phyloP scores from a whole-genome alignment of 2,113 vertebrate species.

The Aphyosemion australe region DNA sequence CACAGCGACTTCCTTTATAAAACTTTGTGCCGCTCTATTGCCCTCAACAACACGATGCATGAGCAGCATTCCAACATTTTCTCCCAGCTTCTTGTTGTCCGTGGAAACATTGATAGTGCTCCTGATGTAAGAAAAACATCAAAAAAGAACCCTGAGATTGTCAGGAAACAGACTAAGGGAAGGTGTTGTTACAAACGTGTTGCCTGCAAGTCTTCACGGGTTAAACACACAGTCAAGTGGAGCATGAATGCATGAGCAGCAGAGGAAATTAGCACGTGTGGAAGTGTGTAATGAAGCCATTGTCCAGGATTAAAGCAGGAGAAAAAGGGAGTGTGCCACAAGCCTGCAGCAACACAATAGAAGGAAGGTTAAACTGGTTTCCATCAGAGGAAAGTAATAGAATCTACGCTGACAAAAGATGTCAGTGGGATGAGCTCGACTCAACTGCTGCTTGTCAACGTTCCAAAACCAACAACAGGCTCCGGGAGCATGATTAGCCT shows the following conservation, averaged over 20 bases:
- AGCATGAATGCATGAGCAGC: not conserved
- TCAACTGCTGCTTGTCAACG: slow-evolving; percentile 10
- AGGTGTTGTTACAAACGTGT: no score
- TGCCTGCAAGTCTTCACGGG: no score
- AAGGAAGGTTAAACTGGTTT: slow-evolving; percentile 45
- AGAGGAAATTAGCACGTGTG: not conserved
- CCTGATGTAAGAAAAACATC: not conserved
- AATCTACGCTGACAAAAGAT: slow-evolving; percentile 44
- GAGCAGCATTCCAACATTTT: slow-evolving; percentile 45
- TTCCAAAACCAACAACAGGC: slow-evolving; percentile 54
- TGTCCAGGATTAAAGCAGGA: slow-evolving; percentile 11
- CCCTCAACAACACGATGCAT: slow-evolving; percentile 47
- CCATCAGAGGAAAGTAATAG: slow-evolving; percentile 47
- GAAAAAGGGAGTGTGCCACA: slow-evolving; percentile 20
- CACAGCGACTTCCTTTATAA: slow-evolving; percentile 40
- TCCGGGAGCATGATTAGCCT: not conserved
- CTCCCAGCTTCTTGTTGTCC: slow-evolving; percentile 20
- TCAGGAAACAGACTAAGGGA: no score
- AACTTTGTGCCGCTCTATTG: slow-evolving; percentile 21
- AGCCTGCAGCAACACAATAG: slow-evolving; percentile 43
- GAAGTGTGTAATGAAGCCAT: slow-evolving; percentile 5
- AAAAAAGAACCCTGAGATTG: not conserved
- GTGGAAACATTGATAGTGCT: slow-evolving; percentile 21
- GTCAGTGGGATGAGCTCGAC: slow-evolving; percentile 21
- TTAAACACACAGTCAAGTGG: no score